phyloP scores from a whole-genome alignment of 2,113 vertebrate genomes.

The Marcusenius ussheri region DNA sequence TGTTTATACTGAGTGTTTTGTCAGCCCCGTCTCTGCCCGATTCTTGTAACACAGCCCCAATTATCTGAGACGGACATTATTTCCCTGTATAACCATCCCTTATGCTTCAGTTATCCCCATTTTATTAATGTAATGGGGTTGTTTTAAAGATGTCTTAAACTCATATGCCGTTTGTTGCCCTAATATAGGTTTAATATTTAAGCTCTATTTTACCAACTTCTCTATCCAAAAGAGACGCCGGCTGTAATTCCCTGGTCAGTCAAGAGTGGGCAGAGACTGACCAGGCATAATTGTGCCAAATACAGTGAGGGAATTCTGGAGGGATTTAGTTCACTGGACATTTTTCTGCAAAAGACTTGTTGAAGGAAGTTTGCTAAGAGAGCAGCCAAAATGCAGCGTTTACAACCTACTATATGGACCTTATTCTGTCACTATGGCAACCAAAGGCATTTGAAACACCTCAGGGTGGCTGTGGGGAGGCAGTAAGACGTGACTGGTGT shows the following conservation, averaged over 20 bases:
- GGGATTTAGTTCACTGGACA: background rate
- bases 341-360: background rate
- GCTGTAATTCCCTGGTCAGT: background rate
- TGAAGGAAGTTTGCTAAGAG: background rate
- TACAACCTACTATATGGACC: background rate
- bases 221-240: background rate
- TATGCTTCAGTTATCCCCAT: background rate
- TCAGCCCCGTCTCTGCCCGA: background rate
- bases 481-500: background rate
- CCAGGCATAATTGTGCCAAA: background rate
- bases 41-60: background rate
- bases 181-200: background rate
- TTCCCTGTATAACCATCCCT: background rate
- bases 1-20: background rate
- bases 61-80: background rate
- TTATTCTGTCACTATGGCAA: conserved; percentile 37
- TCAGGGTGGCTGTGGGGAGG: background rate
- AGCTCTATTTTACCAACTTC: background rate
- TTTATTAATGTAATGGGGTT: background rate
- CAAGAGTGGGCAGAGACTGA: background rate
- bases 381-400: conserved; percentile 1
- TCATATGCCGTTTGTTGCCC: background rate
- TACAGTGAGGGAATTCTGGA: background rate
- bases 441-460: conserved; percentile 29
- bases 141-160: background rate